Conservation (phyloP, 2,888 invertebrate genomes). For the Drosophila hawaiiensis region DNA sequence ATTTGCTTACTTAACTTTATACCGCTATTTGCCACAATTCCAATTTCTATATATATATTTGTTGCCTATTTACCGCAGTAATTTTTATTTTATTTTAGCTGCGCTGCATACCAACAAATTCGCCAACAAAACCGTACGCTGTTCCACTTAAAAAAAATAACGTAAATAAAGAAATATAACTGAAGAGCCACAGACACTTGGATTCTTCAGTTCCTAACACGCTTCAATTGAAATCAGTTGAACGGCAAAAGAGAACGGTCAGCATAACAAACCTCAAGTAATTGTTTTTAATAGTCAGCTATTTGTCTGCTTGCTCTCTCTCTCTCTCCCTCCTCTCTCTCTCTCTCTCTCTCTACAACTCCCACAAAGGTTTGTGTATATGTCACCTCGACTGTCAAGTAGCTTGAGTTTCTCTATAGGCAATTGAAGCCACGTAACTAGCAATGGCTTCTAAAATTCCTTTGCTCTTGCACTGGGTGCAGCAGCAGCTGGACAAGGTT, state of each 20-base stretch:
- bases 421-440: slow-evolving; percentile 68
- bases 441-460: slow-evolving; percentile 74
- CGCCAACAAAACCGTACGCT: slow-evolving; percentile 62
- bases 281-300: slow-evolving; percentile 70
- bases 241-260: slow-evolving; percentile 41
- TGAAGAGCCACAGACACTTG: slow-evolving; percentile 28
- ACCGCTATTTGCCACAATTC: slow-evolving; percentile 74
- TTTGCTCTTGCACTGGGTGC: slow-evolving; percentile 70
- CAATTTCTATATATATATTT: slow-evolving; percentile 68
- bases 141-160: slow-evolving; percentile 60
- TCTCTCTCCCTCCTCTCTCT: slow-evolving; percentile 7
- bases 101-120: slow-evolving; percentile 45
- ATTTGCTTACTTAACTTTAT: slow-evolving; percentile 53
- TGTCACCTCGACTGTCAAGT: slow-evolving; percentile 61
- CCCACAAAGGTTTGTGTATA: slow-evolving; percentile 44
- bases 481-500: slow-evolving; percentile 70
- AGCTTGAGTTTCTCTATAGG: slow-evolving; percentile 44
- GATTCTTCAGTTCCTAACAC: slow-evolving; percentile 42
- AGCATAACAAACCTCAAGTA: slow-evolving; percentile 60
- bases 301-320: slow-evolving; percentile 33
- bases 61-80: slow-evolving; percentile 66
- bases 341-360: slow-evolving; percentile 12
- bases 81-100: slow-evolving; percentile 60
- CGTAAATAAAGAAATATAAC: slow-evolving; percentile 29
- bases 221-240: slow-evolving; percentile 63